Evolutionary conservation across 2,888 invertebrate genomes (phyloP), one percentile per base, ranked within the genome.

Genomic region (Drosophila multiciliata): DNA sequence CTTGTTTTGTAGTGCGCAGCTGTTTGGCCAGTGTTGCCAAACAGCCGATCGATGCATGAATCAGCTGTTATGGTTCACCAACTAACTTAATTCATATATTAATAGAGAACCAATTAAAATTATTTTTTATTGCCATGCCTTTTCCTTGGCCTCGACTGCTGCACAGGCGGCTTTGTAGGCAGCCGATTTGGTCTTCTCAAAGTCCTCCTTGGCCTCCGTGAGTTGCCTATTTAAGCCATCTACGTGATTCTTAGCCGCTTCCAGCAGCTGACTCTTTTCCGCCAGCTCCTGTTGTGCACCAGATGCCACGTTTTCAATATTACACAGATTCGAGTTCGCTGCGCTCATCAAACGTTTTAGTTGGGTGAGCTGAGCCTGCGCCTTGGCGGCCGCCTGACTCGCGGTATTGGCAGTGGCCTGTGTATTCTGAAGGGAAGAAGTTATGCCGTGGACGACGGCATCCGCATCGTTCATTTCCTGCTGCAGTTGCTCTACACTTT

Each of bases 381-480:
- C 94, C 85, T 96, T 95, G 71, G 95, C 94, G 0, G 95, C 95
- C 0, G 95, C 95, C 80, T 94, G 94, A n/a, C 94, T 91, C 0
- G 96, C 96, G 0, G 95, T 94, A 78, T 95, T 95, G 0, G 95
- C 94, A 73, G 95, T 95, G 15, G 94, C 93, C 85, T 96, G 95
- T 2, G 95, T 95, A 76, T 95, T 95, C 75, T 95, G 95, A 7
- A 96, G 93, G 0, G 95, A 95, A 0, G 94, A 93, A 0, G 94
- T 94, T 82, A 96, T 95, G 90, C 95, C 95, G 26, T 94, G 93
- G 0, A 95, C 94, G 0, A 95, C 95, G 0, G 94, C 94, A 65
- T 95, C 95, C 0, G 96, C 96, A 86, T 96, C 96, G 64, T 94
- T 94, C 12, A 96, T 94, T 89, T 96, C 95, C 82, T 95, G 95